phyloP scores from a whole-genome alignment of 30 jellyfish, hydroid and myxozoan species.

The Mastigias papua region DNA sequence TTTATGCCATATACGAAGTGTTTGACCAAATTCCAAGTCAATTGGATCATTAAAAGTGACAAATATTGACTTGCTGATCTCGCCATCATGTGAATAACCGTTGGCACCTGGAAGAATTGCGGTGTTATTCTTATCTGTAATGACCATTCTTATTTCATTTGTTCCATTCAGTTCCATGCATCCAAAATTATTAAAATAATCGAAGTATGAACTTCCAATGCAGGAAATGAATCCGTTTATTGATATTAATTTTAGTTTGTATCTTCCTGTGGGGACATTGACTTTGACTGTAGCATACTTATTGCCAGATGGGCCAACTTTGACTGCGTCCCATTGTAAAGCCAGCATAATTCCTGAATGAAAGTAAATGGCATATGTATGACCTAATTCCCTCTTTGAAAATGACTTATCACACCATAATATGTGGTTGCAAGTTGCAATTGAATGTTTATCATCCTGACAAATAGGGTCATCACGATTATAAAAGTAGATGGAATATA shows the following conservation, averaged over 20 bases:
- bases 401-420: no score
- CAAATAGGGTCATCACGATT: no score
- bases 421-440: no score
- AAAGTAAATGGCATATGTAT: no score
- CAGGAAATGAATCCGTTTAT: conserved; percentile 43
- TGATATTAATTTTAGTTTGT: conserved; percentile 47
- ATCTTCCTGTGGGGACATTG: conserved; percentile 40
- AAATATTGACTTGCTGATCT: conserved; percentile 39
- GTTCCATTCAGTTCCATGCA: conserved; percentile 17
- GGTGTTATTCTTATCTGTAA: conserved; percentile 38
- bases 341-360: conserved; percentile 45
- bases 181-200: conserved; percentile 16
- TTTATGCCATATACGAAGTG: conserved; percentile 62
- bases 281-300: conserved; percentile 39
- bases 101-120: conserved; percentile 52
- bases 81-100: conserved; percentile 68
- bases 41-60: conserved; percentile 64
- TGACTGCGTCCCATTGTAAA: neutral
- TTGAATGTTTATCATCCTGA: no score
- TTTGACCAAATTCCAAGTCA: conserved; percentile 29
- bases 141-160: conserved; percentile 34
- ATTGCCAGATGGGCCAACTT: conserved; percentile 37
- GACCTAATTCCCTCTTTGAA: no score
- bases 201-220: neutral
- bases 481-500: no score